Conservation (phyloP, 2,888 invertebrate genomes). For the Meiosimyza platycephala region DNA sequence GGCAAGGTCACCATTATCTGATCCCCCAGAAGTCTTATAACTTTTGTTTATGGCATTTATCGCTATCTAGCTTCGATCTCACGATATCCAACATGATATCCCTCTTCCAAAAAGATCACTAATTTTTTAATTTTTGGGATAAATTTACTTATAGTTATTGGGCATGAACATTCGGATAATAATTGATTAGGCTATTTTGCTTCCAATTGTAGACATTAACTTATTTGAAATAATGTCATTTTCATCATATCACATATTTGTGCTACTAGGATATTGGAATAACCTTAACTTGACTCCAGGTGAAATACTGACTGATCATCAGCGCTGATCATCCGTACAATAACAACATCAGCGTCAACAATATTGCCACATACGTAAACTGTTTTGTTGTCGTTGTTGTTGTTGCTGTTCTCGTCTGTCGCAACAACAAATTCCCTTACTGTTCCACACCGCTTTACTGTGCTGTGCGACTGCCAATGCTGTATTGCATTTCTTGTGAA, state of each 20-base stretch:
- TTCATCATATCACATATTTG: conserved; percentile 12
- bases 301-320: conserved; percentile 55
- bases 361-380: conserved; percentile 4
- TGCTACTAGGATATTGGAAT: conserved; percentile 53
- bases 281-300: conserved; percentile 53
- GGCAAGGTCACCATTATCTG: too few relatives aligned
- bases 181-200: too few relatives aligned
- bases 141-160: too few relatives aligned
- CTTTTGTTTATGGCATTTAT: too few relatives aligned
- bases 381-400: conserved; percentile 15
- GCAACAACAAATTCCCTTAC: conserved; percentile 14
- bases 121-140: too few relatives aligned
- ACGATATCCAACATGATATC: too few relatives aligned
- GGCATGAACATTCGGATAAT: too few relatives aligned
- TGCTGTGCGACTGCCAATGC: neutral
- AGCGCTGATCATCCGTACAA: conserved; percentile 12
- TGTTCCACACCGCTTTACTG: conserved; percentile 18
- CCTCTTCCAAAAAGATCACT: too few relatives aligned
- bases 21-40: too few relatives aligned
- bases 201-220: too few relatives aligned
- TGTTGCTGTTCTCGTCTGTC: conserved; percentile 4
- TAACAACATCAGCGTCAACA: conserved; percentile 12
- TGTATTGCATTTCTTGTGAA: conserved; percentile 28
- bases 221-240: too few relatives aligned
- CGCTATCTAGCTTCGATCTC: too few relatives aligned